phyloP scores from a whole-genome alignment of 2,797 vertebrate species.

The Heliangelus exortis region DNA sequence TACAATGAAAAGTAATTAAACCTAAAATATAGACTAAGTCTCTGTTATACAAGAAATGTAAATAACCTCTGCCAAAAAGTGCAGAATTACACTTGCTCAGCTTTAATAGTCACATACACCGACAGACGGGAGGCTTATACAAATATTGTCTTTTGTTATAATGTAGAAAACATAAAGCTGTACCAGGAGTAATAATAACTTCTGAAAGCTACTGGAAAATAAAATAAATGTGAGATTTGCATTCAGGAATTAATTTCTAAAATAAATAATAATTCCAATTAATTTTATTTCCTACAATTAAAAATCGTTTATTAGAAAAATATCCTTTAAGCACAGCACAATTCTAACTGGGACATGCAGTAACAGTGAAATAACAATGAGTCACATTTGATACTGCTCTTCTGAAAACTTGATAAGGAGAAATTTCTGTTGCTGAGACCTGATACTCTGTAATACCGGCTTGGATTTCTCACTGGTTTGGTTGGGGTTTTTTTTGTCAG shows the following conservation, averaged over 20 bases:
- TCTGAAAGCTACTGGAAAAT: not conserved
- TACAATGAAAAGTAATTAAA: conserved; percentile 84
- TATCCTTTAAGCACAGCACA: not conserved
- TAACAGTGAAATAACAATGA: not conserved
- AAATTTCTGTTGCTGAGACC: not conserved
- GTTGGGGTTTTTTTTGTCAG: not conserved
- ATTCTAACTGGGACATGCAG: not conserved
- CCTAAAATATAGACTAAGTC: not conserved
- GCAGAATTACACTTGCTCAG: not conserved
- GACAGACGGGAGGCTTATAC: not conserved
- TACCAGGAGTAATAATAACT: not conserved
- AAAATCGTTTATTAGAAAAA: not conserved
- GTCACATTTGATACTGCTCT: not conserved
- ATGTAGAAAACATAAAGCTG: not conserved
- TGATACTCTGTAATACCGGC: not conserved
- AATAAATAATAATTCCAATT: not conserved
- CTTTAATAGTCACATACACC: not conserved
- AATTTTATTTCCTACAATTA: not conserved
- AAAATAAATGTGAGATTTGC: not conserved
- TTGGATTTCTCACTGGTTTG: not conserved
- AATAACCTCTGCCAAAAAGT: conserved; percentile 24
- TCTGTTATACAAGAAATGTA: not conserved
- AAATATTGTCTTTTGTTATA: conserved; percentile 16
- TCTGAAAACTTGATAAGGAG: conserved; percentile 2
- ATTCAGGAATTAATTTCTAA: not conserved